phyloP scores from a whole-genome alignment of 2,888 invertebrate species.

The Arctia plantaginis region DNA sequence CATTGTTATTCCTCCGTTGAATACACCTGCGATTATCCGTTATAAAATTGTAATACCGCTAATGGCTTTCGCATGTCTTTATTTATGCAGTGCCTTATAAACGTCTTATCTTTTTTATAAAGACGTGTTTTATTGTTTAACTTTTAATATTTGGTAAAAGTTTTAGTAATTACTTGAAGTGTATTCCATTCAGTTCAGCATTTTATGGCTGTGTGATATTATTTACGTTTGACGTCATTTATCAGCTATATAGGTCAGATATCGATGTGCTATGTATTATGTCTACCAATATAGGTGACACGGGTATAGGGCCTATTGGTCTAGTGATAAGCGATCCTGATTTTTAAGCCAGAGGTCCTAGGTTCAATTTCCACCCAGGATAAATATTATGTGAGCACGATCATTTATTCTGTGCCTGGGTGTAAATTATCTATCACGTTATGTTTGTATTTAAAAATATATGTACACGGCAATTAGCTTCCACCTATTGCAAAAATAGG shows the following conservation, averaged over 20 bases:
- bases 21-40: conserved; percentile 69
- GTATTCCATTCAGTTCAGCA: conserved; percentile 23
- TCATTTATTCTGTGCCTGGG: no score
- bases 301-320: no score
- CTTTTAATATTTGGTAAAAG: conserved; percentile 55
- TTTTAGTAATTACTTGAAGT: conserved; percentile 35
- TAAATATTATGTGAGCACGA: no score
- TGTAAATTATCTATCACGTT: no score
- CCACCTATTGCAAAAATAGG: no score
- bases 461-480: no score
- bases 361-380: no score
- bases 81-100: conserved; percentile 79
- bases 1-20: conserved; percentile 64
- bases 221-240: no score
- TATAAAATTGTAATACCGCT: conserved; percentile 81
- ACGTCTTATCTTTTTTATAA: conserved; percentile 73
- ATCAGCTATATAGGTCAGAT: neutral
- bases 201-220: neutral
- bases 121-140: conserved; percentile 69
- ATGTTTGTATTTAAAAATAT: no score
- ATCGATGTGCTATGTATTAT: neutral
- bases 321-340: no score
- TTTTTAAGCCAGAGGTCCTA: no score
- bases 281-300: no score
- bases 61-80: conserved; percentile 82